phyloP scores from a whole-genome alignment of 2,797 vertebrate genomes.

The Threskiornis aethiopicus region DNA sequence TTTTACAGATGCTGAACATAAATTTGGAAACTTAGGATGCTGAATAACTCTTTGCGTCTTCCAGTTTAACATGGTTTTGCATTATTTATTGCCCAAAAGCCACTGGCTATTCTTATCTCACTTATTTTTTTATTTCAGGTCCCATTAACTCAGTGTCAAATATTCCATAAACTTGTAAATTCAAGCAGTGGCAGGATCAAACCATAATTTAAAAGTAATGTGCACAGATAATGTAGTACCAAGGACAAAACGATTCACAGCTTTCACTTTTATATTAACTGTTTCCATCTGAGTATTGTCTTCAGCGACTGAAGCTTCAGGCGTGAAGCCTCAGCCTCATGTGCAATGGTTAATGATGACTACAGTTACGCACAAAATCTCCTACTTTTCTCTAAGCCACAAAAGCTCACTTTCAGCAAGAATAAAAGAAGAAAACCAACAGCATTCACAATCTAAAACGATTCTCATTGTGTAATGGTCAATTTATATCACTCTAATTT shows the following conservation, averaged over 20 bases:
- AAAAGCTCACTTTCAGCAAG: background rate
- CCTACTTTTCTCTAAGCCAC: background rate
- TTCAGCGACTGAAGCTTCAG: background rate
- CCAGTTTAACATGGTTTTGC: background rate
- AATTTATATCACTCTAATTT: background rate
- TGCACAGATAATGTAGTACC: background rate
- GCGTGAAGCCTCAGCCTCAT: background rate
- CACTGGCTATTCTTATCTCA: background rate
- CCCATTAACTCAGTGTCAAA: slow-evolving; percentile 17
- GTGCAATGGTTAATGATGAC: background rate
- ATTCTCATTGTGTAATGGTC: background rate
- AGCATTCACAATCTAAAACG: background rate
- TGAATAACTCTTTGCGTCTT: background rate
- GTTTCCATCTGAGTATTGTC: background rate
- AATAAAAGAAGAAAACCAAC: background rate
- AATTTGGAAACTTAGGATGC: background rate
- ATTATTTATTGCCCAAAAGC: background rate
- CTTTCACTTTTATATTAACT: background rate
- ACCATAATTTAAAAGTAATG: background rate
- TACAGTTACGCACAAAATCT: background rate
- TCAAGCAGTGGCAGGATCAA: background rate
- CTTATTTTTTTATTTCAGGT: background rate
- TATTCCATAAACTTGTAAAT: slow-evolving; percentile 43
- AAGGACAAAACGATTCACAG: background rate
- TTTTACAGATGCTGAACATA: background rate